Evolutionary conservation across 2,888 invertebrate species (phyloP).

Genomic region (Hemaris fuciformis): DNA sequence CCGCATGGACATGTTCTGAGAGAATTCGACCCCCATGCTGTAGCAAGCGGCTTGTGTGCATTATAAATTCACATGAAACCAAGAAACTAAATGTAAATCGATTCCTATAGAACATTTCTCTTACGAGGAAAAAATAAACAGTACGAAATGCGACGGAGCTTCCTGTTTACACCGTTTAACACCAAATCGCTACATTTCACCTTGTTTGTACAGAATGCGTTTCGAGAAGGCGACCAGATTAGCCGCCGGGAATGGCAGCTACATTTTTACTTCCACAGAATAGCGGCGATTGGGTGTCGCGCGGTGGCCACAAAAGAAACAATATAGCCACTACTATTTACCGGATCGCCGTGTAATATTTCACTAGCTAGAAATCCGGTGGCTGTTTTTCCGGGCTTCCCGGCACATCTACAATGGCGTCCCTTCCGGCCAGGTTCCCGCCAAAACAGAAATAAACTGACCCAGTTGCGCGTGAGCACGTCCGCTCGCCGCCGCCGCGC

Average conservation of each 20-base stretch:
- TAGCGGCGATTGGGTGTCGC: conserved; percentile 41
- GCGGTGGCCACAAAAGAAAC: conserved; percentile 45
- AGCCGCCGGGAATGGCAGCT: conserved; percentile 34
- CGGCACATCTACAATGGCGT: conserved; percentile 77
- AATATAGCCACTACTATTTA: conserved; percentile 54
- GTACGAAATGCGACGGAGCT: conserved; percentile 21
- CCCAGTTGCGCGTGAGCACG: conserved; percentile 74
- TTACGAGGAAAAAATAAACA: conserved; percentile 36
- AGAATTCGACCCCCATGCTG: conserved; percentile 58
- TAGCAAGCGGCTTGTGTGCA: conserved; percentile 21
- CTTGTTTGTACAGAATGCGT: conserved; percentile 44
- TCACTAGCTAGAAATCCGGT: conserved; percentile 78
- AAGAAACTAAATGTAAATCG: conserved; percentile 38
- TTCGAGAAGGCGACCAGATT: conserved; percentile 50
- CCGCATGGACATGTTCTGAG: conserved; percentile 63
- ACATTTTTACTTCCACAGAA: conserved; percentile 64
- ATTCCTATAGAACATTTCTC: conserved; percentile 44
- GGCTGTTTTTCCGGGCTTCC: conserved; percentile 77
- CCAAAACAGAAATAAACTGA: conserved; percentile 81
- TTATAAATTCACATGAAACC: conserved; percentile 58
- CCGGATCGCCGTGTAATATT: conserved; percentile 60
- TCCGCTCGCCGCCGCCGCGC: conserved; percentile 61
- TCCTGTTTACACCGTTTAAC: conserved; percentile 48
- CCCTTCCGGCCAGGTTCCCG: conserved; percentile 80
- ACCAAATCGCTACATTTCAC: conserved; percentile 54